phyloP scores from a whole-genome alignment of 2,888 invertebrate species.

The Tridacna gigas region DNA sequence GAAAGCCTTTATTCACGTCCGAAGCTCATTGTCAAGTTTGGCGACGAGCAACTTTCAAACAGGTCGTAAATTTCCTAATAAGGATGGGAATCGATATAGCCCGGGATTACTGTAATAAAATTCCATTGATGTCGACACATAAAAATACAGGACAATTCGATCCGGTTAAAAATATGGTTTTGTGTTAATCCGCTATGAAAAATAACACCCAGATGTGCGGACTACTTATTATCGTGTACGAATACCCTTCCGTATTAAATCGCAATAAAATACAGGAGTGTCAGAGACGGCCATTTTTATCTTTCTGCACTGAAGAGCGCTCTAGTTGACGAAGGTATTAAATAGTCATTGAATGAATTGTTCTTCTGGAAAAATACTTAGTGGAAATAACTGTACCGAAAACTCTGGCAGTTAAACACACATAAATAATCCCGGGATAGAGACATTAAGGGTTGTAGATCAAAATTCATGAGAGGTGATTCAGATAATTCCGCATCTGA shows the following conservation, averaged over 20 bases:
- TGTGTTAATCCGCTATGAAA: conserved; percentile 35
- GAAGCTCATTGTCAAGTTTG: conserved; percentile 28
- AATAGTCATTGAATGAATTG: conserved; percentile 43
- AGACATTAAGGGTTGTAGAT: conserved; percentile 21
- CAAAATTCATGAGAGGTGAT: conserved; percentile 23
- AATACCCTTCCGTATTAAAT: conserved; percentile 46
- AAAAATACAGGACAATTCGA: conserved; percentile 17
- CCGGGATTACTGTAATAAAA: conserved; percentile 49
- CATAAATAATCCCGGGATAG: conserved; percentile 46
- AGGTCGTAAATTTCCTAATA: conserved; percentile 38
- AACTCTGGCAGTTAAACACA: conserved; percentile 45
- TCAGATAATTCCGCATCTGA: conserved; percentile 1
- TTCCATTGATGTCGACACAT: conserved; percentile 36
- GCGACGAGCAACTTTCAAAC: conserved; percentile 46
- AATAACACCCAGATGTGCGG: conserved; percentile 36
- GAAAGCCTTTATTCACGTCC: conserved; percentile 37
- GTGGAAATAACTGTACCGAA: conserved; percentile 39
- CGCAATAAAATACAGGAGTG: conserved; percentile 39
- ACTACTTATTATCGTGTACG: conserved; percentile 33
- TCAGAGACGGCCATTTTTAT: conserved; percentile 48
- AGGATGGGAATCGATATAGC: conserved; percentile 33
- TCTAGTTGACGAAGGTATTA: conserved; percentile 41
- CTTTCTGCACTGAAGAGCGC: conserved; percentile 52
- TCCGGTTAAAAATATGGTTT: conserved; percentile 29
- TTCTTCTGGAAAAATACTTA: conserved; percentile 30